These are phyloP conservation scores for Alouatta palliata DNA, from an alignment of 2,113 vertebrate genomes.

Conservation along the genomic window DNA sequence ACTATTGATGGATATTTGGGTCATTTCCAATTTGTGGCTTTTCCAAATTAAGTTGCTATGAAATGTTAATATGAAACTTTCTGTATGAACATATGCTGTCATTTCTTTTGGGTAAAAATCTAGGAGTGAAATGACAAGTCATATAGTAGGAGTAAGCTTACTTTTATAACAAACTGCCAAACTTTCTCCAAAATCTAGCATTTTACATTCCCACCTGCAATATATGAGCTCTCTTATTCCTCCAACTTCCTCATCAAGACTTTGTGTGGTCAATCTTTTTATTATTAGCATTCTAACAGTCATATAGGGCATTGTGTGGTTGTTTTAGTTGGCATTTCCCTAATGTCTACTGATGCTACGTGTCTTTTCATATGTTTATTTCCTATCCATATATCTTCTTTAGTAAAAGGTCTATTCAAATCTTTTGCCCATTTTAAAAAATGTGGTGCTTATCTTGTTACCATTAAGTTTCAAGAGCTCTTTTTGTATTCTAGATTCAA, in stretches of 20 bases:
- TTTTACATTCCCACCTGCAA: too few relatives aligned
- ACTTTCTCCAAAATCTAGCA: rapidly evolving
- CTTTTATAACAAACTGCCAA: not conserved
- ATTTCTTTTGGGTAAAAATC: not conserved
- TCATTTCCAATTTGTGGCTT: not conserved
- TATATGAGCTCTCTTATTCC: rapidly evolving
- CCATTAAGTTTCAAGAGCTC: not conserved
- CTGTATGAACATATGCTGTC: too few relatives aligned
- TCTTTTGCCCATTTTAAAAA: not conserved
- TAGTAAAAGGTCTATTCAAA: not conserved
- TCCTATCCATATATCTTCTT: too few relatives aligned
- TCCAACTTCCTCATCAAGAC: not conserved
- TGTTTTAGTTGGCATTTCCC: not conserved
- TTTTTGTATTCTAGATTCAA: not conserved
- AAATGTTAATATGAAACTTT: not conserved
- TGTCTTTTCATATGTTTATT: too few relatives aligned
- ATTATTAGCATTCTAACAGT: not conserved
- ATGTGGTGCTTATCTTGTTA: too few relatives aligned
- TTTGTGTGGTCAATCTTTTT: rapidly evolving
- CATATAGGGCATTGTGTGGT: rapidly evolving
- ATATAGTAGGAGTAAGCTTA: too few relatives aligned
- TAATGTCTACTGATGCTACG: not conserved
- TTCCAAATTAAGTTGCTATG: not conserved
- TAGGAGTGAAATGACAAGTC: too few relatives aligned
- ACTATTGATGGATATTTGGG: not conserved